phyloP scores from a whole-genome alignment of 2,888 invertebrate genomes.

The Schizotus pectinicornis region DNA sequence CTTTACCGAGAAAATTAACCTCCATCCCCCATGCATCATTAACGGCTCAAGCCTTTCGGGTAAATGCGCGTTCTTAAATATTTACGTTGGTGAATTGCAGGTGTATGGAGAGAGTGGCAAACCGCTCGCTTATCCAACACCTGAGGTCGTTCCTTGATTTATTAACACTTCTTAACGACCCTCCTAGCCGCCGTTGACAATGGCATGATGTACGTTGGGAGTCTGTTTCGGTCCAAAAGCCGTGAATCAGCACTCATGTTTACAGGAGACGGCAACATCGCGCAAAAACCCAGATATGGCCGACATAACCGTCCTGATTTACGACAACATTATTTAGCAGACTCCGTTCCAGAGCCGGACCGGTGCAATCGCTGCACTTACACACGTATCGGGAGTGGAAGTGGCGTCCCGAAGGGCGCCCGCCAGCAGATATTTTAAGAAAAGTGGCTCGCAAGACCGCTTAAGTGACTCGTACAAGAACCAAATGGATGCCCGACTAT shows the following conservation, averaged over 20 bases:
- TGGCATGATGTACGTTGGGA: constrained; percentile 38
- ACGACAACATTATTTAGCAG: constrained; percentile 42
- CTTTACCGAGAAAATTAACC: constrained; percentile 17
- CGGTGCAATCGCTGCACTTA: constrained; percentile 26
- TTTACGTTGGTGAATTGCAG: constrained; percentile 41
- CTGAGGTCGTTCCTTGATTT: constrained; percentile 50
- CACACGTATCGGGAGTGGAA: constrained; percentile 14
- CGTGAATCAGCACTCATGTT: constrained; percentile 47
- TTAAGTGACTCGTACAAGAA: no score
- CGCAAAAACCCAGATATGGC: constrained; percentile 36
- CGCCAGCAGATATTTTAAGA: background rate
- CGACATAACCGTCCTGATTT: constrained; percentile 41
- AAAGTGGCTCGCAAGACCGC: no score
- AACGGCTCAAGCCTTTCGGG: constrained; percentile 19
- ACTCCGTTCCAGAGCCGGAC: constrained; percentile 18
- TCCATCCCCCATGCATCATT: constrained; percentile 21
- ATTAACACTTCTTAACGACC: constrained; percentile 46
- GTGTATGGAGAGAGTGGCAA: constrained; percentile 37
- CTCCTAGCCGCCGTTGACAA: constrained; percentile 37
- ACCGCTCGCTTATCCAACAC: constrained; percentile 42
- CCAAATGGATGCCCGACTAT: no score
- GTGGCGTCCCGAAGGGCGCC: constrained; percentile 1
- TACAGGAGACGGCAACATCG: constrained; percentile 37
- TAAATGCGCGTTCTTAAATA: constrained; percentile 38
- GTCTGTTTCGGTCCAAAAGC: constrained; percentile 37